These are phyloP conservation scores for Mesorhabditis spiculigera DNA, from an alignment of 2,888 invertebrate species.

Conservation along the genomic window DNA sequence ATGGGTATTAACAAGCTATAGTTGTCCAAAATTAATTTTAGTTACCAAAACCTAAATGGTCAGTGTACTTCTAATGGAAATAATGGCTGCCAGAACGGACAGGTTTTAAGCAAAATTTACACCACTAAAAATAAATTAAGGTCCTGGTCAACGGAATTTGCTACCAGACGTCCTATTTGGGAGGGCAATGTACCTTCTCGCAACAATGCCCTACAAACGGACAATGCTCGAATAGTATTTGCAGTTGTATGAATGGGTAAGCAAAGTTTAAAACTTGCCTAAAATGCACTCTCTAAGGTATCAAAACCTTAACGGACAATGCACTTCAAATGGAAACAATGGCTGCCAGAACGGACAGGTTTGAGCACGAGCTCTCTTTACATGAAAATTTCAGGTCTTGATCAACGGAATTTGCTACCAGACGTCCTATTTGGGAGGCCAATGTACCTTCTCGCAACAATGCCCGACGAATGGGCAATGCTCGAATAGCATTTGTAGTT, in stretches of 20 bases:
- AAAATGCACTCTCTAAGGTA: no score
- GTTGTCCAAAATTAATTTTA: neutral
- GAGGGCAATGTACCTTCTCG: slow-evolving; percentile 7
- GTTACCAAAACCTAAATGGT: slow-evolving; percentile 5
- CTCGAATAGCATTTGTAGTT: neutral
- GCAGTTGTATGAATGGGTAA: no score
- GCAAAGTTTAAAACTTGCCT: no score
- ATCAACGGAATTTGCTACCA: neutral
- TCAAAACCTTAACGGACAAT: neutral
- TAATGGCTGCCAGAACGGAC: slow-evolving; percentile 1
- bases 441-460: slow-evolving; percentile 10
- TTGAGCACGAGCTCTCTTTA: neutral
- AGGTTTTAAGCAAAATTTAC: neutral
- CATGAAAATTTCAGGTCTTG: neutral
- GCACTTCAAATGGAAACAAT: neutral
- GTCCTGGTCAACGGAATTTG: neutral
- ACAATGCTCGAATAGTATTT: slow-evolving; percentile 5
- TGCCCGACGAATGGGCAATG: slow-evolving; percentile 5
- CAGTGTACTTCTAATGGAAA: neutral
- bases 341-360: neutral
- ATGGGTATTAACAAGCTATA: neutral
- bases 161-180: neutral
- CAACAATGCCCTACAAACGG: slow-evolving; percentile 9
- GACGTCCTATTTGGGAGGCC: neutral
- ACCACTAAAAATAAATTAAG: no score